These are phyloP conservation scores for Marronus borbonicus DNA, from an alignment of 2,888 invertebrate species.

Conservation along the genomic window DNA sequence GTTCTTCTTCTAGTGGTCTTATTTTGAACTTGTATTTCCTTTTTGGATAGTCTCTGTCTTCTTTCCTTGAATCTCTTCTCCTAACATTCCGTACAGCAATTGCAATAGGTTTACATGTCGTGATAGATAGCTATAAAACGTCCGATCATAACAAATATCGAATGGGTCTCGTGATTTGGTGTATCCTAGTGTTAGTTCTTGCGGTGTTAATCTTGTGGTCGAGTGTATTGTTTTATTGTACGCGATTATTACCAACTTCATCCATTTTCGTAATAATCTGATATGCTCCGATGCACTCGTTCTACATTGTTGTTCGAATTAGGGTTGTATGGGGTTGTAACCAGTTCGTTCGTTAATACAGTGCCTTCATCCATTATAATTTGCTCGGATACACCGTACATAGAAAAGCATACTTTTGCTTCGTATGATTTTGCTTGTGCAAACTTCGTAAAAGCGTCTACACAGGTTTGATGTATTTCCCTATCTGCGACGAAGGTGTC, in stretches of 20 bases:
- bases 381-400: too few relatives aligned
- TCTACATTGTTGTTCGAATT: too few relatives aligned
- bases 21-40: slow-evolving; percentile 29
- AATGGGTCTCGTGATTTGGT: background rate
- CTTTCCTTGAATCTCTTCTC: slow-evolving; percentile 25
- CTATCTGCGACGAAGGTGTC: too few relatives aligned
- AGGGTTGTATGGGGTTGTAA: too few relatives aligned
- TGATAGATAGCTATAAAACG: background rate
- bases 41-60: background rate
- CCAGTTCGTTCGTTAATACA: too few relatives aligned
- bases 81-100: background rate
- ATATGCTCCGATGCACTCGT: too few relatives aligned
- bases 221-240: background rate
- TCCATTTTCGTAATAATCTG: background rate
- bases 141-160: background rate
- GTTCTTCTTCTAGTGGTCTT: background rate
- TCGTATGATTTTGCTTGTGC: too few relatives aligned
- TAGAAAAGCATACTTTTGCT: too few relatives aligned
- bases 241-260: background rate
- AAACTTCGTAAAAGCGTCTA: too few relatives aligned
- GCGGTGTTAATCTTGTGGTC: slow-evolving; percentile 47
- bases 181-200: background rate
- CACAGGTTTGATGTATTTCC: too few relatives aligned
- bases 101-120: background rate
- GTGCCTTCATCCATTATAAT: too few relatives aligned